These are phyloP conservation scores for Sandelia bainsii DNA, from an alignment of 2,797 vertebrate species.

Conservation along the genomic window DNA sequence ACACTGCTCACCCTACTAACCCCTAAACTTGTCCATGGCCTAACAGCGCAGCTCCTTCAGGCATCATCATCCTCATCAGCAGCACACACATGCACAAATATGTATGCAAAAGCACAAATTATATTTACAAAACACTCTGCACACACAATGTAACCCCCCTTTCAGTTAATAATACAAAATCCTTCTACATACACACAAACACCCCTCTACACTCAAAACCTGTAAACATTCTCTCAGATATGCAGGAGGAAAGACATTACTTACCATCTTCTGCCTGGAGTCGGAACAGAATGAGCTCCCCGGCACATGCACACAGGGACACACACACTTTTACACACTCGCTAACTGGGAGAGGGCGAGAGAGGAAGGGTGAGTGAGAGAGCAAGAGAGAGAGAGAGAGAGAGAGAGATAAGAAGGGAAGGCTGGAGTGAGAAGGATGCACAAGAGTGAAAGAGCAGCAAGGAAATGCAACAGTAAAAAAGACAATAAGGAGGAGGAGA, in stretches of 20 bases:
- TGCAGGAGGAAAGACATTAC: constrained; percentile 75
- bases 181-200: constrained; percentile 35
- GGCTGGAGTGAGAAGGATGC: constrained; percentile 53
- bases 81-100: constrained; percentile 47
- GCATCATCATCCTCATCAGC: constrained; percentile 51
- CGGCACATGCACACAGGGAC: constrained; percentile 71
- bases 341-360: constrained; percentile 65
- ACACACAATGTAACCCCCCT: constrained; percentile 37
- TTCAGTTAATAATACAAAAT: constrained; percentile 75
- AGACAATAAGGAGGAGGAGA: constrained; percentile 58
- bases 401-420: constrained; percentile 43
- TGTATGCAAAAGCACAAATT: constrained; percentile 43
- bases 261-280: constrained; percentile 86
- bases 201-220: constrained; percentile 32
- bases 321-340: constrained; percentile 65
- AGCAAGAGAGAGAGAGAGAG: constrained; percentile 46
- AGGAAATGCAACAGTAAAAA: constrained; percentile 60
- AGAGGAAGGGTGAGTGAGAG: constrained; percentile 44
- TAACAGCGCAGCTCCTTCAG: constrained; percentile 45
- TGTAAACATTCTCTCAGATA: constrained; percentile 69
- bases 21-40: constrained; percentile 47
- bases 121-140: constrained; percentile 42
- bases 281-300: constrained; percentile 80
- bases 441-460: constrained; percentile 52
- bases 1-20: constrained; percentile 44